Evolutionary conservation across 2,113 vertebrate genomes (phyloP).

Genomic region (Candoia aspera): DNA sequence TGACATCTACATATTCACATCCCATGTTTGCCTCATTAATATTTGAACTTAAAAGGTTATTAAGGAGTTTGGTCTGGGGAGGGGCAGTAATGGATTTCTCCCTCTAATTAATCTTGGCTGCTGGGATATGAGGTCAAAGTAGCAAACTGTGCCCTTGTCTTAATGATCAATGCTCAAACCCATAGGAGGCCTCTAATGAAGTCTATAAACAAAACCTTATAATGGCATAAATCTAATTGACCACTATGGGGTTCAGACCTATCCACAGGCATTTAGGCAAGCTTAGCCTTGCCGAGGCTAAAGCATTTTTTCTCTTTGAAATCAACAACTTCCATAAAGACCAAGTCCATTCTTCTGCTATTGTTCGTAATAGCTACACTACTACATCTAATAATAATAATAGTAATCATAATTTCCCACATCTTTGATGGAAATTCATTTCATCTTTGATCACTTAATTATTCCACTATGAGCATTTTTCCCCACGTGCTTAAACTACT

Average conservation of each 20-base stretch:
- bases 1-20: not conserved
- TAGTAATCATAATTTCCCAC: not conserved
- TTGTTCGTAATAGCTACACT: not conserved
- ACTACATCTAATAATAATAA: not conserved
- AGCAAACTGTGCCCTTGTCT: not conserved
- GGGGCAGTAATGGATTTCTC: not conserved
- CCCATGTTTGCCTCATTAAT: not conserved
- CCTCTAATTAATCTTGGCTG: not conserved
- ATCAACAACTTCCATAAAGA: not conserved
- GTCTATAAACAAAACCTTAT: not conserved
- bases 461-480: not conserved
- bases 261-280: no score
- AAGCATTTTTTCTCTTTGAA: not conserved
- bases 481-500: not conserved
- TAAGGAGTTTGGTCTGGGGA: not conserved
- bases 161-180: not conserved
- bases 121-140: not conserved
- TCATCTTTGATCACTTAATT: not conserved
- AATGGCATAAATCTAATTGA: not conserved
- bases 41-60: not conserved
- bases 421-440: not conserved
- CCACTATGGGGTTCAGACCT: no score
- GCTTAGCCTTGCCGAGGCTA: not conserved
- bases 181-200: not conserved
- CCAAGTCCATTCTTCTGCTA: not conserved